These are phyloP conservation scores for Gorilla gorilla DNA, from an alignment of 2,113 vertebrate genomes.

Conservation along the genomic window DNA sequence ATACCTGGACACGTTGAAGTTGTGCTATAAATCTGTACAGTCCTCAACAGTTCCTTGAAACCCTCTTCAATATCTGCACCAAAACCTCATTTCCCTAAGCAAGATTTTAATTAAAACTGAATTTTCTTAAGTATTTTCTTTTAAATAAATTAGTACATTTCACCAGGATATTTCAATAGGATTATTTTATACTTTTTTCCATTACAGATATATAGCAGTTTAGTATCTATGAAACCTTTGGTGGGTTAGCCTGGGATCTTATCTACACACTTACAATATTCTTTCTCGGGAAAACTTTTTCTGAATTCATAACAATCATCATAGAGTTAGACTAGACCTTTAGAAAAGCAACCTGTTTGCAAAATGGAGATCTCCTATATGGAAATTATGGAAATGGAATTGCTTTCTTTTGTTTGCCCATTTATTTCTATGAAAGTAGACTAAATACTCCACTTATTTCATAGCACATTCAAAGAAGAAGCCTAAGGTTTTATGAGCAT, in stretches of 20 bases:
- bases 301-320: neutral
- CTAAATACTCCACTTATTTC: neutral
- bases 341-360: neutral
- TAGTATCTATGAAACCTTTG: neutral
- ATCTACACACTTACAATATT: neutral
- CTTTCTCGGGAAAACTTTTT: neutral
- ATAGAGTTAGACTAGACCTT: neutral
- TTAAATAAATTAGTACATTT: neutral
- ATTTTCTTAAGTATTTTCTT: slow-evolving; percentile 12
- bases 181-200: neutral
- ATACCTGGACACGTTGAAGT: neutral
- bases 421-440: neutral
- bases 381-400: neutral
- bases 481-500: neutral
- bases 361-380: neutral
- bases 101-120: slow-evolving; percentile 4
- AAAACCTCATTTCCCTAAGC: neutral
- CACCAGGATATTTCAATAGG: neutral
- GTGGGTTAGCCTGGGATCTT: neutral
- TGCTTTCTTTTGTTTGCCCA: neutral
- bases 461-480: neutral
- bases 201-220: neutral
- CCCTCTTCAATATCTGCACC: neutral
- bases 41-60: neutral
- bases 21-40: neutral